Evolutionary conservation across 2,113 vertebrate species (phyloP).

Genomic region (Sardina pilchardus): DNA sequence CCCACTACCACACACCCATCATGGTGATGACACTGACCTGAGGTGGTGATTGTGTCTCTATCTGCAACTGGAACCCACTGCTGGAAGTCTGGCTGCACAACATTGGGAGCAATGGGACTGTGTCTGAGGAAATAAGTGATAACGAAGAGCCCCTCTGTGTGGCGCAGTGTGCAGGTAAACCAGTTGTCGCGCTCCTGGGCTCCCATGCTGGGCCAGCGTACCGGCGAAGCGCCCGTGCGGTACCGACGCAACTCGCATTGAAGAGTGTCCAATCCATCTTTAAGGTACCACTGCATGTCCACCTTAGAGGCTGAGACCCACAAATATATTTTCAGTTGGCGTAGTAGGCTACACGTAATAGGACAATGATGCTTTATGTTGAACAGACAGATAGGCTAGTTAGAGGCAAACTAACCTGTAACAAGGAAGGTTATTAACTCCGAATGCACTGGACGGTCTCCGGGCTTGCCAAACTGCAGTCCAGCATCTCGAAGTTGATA

Average conservation of each 20-base stretch:
- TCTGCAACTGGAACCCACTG: slow-evolving; percentile 55
- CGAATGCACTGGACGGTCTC: slow-evolving; percentile 59
- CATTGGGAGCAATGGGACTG: slow-evolving; percentile 35
- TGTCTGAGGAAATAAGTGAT: slow-evolving; percentile 66
- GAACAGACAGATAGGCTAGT: too few relatives aligned
- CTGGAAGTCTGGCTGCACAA: slow-evolving; percentile 35
- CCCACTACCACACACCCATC: too few relatives aligned
- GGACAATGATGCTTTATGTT: background rate
- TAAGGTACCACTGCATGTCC: slow-evolving; percentile 59
- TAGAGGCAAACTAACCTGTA: slow-evolving; percentile 62
- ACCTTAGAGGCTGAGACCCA: slow-evolving; percentile 56
- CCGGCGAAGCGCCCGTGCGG: slow-evolving; percentile 57
- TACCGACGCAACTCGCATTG: slow-evolving; percentile 70
- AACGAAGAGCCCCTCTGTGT: slow-evolving; percentile 54
- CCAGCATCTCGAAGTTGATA: slow-evolving; percentile 52
- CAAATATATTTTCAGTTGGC: background rate
- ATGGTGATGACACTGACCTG: slow-evolving; percentile 55
- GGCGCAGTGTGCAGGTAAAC: slow-evolving; percentile 65
- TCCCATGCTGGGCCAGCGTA: slow-evolving; percentile 65
- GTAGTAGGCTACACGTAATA: too few relatives aligned
- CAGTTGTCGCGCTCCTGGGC: slow-evolving; percentile 57
- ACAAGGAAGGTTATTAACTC: slow-evolving; percentile 67
- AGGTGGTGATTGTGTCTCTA: slow-evolving; percentile 50
- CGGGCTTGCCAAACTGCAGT: slow-evolving; percentile 69
- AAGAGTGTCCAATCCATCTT: slow-evolving; percentile 50